phyloP scores from a whole-genome alignment of 1,140 invertebrate species.

The Ruditapes philippinarum region DNA sequence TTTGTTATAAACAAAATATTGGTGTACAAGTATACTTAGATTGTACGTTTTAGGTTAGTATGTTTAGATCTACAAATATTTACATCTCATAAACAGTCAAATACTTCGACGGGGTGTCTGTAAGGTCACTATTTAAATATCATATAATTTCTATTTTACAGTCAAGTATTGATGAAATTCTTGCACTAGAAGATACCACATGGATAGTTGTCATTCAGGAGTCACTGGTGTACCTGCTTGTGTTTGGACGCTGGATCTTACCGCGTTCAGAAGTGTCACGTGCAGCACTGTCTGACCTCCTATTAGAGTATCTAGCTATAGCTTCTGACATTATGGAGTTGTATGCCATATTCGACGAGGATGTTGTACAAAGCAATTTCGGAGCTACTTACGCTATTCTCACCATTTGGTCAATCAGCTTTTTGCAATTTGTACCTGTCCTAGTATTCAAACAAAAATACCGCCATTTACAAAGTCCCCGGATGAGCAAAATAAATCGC shows the following conservation, averaged over 20 bases:
- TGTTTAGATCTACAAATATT: no score
- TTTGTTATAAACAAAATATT: no score
- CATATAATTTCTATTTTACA: no score
- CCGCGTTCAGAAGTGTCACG: slow-evolving; percentile 95
- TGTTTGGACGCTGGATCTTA: slow-evolving; percentile 94
- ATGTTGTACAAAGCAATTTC: slow-evolving; percentile 71
- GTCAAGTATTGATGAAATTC: slow-evolving; percentile 67
- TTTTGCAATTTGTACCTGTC: slow-evolving; percentile 90
- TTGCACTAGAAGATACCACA: slow-evolving; percentile 69
- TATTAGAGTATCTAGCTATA: slow-evolving; percentile 92
- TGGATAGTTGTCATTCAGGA: slow-evolving; percentile 96
- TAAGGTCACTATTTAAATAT: no score
- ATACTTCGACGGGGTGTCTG: no score
- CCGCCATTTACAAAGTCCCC: background rate
- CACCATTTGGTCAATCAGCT: slow-evolving; percentile 90
- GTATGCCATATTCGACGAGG: slow-evolving; percentile 93
- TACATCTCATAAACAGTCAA: no score
- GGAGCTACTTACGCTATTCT: slow-evolving; percentile 74
- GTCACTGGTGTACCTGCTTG: slow-evolving; percentile 93
- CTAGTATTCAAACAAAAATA: slow-evolving; percentile 70
- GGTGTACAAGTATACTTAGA: no score
- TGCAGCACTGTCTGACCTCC: slow-evolving; percentile 95
- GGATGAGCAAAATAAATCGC: background rate
- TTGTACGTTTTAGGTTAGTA: no score
- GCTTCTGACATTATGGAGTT: slow-evolving; percentile 98